Evolutionary conservation across 2,113 vertebrate genomes (phyloP).

Genomic region (Euleptes europaea): DNA sequence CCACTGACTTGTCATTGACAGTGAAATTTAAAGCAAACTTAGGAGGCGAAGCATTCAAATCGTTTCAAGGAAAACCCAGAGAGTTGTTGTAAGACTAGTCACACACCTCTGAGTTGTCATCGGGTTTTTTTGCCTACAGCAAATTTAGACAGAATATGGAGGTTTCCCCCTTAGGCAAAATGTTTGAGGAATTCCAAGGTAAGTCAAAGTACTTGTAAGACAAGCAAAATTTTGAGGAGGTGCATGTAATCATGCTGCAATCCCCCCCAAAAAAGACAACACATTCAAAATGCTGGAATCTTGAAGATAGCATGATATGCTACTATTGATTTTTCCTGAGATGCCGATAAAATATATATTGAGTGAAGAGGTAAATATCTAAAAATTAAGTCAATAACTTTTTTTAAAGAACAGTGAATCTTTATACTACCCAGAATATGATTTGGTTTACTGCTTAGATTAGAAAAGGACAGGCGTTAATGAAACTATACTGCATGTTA

Average conservation of each 20-base stretch:
- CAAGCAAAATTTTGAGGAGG: neutral
- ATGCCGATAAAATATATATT: neutral
- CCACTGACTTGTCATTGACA: no score
- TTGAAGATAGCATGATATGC: neutral
- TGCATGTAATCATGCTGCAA: neutral
- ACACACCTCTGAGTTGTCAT: neutral
- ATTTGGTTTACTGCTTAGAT: neutral
- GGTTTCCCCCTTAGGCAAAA: neutral
- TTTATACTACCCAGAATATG: neutral
- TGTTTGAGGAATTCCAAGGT: neutral
- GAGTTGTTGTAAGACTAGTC: neutral
- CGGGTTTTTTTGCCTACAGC: neutral
- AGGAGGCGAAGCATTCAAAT: neutral
- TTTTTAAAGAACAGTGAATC: neutral
- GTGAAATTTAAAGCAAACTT: neutral
- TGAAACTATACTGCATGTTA: neutral
- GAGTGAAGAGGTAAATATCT: constrained; percentile 16
- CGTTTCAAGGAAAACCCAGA: neutral
- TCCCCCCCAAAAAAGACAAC: no score
- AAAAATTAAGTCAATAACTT: neutral
- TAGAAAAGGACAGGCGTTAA: neutral
- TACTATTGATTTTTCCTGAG: neutral
- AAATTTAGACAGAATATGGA: neutral
- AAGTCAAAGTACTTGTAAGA: neutral
- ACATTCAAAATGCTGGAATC: neutral